A percentile compares a stretch with the other conserved stretches of the same genome.
These are phyloP conservation scores for Heptranchias perlo DNA, from an alignment of 2,113 vertebrate species.

Conservation along the genomic window DNA sequence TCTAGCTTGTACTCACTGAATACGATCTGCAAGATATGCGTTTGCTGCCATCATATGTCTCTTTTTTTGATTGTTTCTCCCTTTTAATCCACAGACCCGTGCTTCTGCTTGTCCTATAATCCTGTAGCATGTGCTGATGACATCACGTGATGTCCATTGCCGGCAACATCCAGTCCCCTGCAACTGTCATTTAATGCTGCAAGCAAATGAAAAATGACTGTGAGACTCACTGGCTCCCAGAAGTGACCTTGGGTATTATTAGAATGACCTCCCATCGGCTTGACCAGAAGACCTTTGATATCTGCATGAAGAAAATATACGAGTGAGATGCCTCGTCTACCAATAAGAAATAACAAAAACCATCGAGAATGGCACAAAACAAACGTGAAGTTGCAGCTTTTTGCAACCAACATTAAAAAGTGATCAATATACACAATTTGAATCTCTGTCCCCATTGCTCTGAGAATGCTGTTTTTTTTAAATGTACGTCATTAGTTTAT, in stretches of 20 bases:
- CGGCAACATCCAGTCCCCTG: slow-evolving; percentile 67
- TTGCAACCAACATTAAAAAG: slow-evolving; percentile 52
- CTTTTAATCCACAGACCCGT: slow-evolving; percentile 68
- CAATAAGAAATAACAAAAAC: slow-evolving; percentile 45
- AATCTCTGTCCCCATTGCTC: slow-evolving; percentile 47
- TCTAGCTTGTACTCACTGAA: background rate
- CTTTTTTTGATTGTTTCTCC: slow-evolving; percentile 37
- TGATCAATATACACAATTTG: slow-evolving; percentile 57
- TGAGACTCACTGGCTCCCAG: slow-evolving; percentile 74
- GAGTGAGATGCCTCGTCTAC: slow-evolving; percentile 54
- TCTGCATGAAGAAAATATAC: slow-evolving; percentile 60
- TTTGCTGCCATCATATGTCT: background rate
- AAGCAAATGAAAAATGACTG: slow-evolving; percentile 81
- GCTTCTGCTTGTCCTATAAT: slow-evolving; percentile 73
- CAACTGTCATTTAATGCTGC: slow-evolving; percentile 76
- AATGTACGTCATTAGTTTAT: slow-evolving; percentile 25
- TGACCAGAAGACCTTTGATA: slow-evolving; percentile 72
- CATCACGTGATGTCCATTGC: slow-evolving; percentile 66
- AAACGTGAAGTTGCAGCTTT: slow-evolving; percentile 58
- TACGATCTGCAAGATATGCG: slow-evolving; percentile 16
- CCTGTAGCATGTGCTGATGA: slow-evolving; percentile 72
- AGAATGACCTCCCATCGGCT: slow-evolving; percentile 76
- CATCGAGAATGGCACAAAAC: slow-evolving; percentile 53
- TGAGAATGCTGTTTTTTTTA: slow-evolving; percentile 47
- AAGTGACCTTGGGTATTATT: slow-evolving; percentile 75